A percentile compares a stretch with the other conserved stretches of the same genome.
Conservation (phyloP, 2,888 invertebrate species). For the Erebia palarica region DNA sequence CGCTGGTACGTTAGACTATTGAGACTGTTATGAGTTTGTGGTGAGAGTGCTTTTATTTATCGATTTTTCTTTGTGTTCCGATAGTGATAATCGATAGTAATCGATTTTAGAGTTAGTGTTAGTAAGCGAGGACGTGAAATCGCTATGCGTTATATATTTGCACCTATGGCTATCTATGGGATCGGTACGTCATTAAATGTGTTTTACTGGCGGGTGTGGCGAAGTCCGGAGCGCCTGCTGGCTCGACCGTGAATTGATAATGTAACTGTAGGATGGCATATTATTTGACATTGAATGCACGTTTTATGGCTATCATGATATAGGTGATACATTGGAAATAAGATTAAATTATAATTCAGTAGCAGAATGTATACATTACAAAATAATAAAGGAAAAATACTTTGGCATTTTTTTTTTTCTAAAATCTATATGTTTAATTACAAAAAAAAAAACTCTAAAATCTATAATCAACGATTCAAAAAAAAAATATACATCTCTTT, state of each 20-base stretch:
- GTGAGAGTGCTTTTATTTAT: neutral
- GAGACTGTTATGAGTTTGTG: neutral
- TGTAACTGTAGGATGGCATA: conserved; percentile 39
- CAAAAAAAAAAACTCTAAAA: neutral
- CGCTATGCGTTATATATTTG: conserved; percentile 33
- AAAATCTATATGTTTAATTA: too few relatives aligned
- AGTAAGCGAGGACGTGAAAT: conserved; percentile 51
- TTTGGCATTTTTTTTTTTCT: neutral
- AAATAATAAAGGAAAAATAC: neutral
- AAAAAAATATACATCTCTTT: neutral
- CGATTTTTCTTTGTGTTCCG: conserved; percentile 22
- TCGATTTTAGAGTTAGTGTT: conserved; percentile 38
- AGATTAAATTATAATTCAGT: neutral
- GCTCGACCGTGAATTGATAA: conserved; percentile 41
- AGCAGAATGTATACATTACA: neutral
- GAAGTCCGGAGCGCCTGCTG: conserved; percentile 35
- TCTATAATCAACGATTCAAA: too few relatives aligned
- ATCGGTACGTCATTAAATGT: conserved; percentile 25
- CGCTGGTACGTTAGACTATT: neutral
- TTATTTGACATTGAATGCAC: conserved; percentile 19
- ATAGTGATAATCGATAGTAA: conserved; percentile 34
- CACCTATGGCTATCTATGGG: conserved; percentile 31
- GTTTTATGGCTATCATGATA: conserved; percentile 12
- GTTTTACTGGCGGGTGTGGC: conserved; percentile 40
- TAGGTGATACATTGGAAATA: neutral